Base-by-base conservation (phyloP, 2,113 vertebrate species). In the Labrus mixtus region DNA sequence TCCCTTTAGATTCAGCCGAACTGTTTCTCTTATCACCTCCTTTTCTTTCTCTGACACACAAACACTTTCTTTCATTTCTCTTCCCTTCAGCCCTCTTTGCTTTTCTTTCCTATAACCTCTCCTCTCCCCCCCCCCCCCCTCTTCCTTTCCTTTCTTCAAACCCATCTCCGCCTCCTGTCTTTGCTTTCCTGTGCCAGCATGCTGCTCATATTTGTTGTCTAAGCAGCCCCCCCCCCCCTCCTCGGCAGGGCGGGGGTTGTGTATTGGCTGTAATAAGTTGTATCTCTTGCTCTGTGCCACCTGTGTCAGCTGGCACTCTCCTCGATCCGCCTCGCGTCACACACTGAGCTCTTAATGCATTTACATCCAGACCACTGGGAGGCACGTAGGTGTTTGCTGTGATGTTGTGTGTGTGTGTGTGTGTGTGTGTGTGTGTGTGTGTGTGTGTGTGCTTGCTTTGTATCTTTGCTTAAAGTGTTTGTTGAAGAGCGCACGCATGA, bases 181-280 rank as follows among this genome's bases (percentile, higher is more conserved):
- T 59, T 82, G 68, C 62, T 50, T 74, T 54, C 29, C 55, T 15
- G 51, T 70, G 77, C 80, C 78, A 75, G 67, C 73, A 55, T 25
- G 77, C 84, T 78, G 73, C 81, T 90, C 79, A 55, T 89, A 87
- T 92, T 86, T 88, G 87, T 82, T 74, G 78, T 86, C 75, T 87
- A 80, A 86, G 82, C 84, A 87, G 77, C 79, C 68, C 69, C 83
- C 70, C 6, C 29, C 79, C 68, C 69, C 83, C 70, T 33, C 29
- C 29, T 33, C 6, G 29, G 29, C 89, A 77, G 77, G 69, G 89
- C 72, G 22, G 82, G 77, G 68, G 39, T 76, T 87, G 76, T 68
- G 69, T 88, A 83, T 89, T 84, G 82, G 76, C 84, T 85, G 78
- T 88, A 93, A 90, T 84, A 89, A 87, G 82, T 84, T 82, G 67